Percentiles rank a stretch among this genome's conserved stretches.
Evolutionary conservation across 2,888 invertebrate genomes (phyloP).

Genomic region (Chrysotoxum bicinctum): DNA sequence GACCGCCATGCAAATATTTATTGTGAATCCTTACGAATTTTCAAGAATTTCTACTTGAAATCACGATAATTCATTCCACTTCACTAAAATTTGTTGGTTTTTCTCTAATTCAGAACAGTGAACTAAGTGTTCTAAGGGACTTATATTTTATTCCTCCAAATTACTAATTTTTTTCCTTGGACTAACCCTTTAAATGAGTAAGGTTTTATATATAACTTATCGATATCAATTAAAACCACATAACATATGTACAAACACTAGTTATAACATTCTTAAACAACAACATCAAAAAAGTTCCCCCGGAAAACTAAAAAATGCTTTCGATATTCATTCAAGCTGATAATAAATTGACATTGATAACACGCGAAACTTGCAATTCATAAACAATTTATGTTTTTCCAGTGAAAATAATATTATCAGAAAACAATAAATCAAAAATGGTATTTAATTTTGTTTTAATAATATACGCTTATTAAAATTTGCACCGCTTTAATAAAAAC

Average conservation of each 20-base stretch:
- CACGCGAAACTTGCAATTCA: background rate
- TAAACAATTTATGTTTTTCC: background rate
- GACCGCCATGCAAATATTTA: too few relatives aligned
- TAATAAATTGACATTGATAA: background rate
- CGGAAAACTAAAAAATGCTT: background rate
- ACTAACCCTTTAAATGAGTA: background rate
- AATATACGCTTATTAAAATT: background rate
- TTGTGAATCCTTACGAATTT: too few relatives aligned
- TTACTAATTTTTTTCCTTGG: background rate
- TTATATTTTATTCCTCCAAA: too few relatives aligned
- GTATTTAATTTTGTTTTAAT: background rate
- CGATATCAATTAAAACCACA: background rate
- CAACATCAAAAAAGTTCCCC: background rate
- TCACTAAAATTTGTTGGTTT: too few relatives aligned
- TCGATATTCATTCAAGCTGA: background rate
- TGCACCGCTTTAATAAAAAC: constrained; percentile 8
- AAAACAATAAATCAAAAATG: background rate
- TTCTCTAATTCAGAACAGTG: too few relatives aligned
- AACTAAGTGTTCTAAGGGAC: too few relatives aligned
- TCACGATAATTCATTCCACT: too few relatives aligned
- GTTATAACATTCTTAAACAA: background rate
- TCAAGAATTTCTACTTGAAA: too few relatives aligned
- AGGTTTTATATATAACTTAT: background rate
- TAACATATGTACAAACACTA: background rate
- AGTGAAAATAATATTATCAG: background rate